Conservation (phyloP, 2,113 vertebrate species). For the Tretioscincus oriximinensis region DNA sequence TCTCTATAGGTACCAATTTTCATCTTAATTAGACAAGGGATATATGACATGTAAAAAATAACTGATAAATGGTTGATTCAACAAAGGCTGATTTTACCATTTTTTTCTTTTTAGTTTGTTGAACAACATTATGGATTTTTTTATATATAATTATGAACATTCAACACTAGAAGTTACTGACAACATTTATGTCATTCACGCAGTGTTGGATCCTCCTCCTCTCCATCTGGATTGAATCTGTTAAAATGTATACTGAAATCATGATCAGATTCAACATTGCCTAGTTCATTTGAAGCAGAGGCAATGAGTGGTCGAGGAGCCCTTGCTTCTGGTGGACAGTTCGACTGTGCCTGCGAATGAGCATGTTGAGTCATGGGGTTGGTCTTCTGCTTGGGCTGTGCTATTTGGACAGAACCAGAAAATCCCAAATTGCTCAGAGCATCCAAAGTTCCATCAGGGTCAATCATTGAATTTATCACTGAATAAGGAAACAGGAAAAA, state of each 20-base stretch:
- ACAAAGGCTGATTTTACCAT: conserved; percentile 63
- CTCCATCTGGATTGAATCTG: conserved; percentile 86
- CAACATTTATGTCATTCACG: conserved; percentile 79
- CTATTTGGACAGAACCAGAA: conserved; percentile 73
- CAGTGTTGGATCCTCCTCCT: conserved; percentile 80
- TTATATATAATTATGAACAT: conserved; percentile 59
- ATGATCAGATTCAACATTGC: conserved; percentile 68
- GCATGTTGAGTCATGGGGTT: conserved; percentile 70
- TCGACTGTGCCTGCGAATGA: conserved; percentile 58
- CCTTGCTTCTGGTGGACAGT: conserved; percentile 66
- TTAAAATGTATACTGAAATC: conserved; percentile 83
- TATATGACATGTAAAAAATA: conserved; percentile 60
- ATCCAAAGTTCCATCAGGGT: conserved; percentile 94
- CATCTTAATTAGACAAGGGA: conserved; percentile 57
- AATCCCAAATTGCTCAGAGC: conserved; percentile 88
- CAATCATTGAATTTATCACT: conserved; percentile 97
- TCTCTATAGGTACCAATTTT: conserved; percentile 60
- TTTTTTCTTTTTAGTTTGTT: conserved; percentile 53
- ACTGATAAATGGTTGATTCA: conserved; percentile 63
- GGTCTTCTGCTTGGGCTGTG: conserved; percentile 74
- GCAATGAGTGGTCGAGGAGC: conserved; percentile 61
- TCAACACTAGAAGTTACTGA: conserved; percentile 55
- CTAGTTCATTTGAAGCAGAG: conserved; percentile 64
- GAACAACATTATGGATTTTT: conserved; percentile 51
- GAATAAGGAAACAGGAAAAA: conserved; percentile 35